These are phyloP conservation scores for Melitaea cinxia DNA, from an alignment of 1,140 invertebrate genomes.

Conservation along the genomic window DNA sequence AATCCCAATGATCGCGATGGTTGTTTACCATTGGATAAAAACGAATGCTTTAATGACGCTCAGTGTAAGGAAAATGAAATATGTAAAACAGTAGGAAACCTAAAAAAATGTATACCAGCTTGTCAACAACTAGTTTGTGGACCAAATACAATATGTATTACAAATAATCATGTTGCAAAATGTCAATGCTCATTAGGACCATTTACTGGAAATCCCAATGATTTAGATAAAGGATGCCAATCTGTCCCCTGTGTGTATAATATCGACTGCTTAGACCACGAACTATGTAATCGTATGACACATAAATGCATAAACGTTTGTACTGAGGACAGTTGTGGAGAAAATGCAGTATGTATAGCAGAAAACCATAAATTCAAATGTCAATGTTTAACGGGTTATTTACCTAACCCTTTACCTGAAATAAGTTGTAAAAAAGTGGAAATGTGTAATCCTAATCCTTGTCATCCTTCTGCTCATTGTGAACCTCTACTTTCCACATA, in stretches of 20 bases:
- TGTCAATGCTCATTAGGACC: conserved; percentile 93
- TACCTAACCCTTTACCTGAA: conserved; percentile 90
- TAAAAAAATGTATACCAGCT: conserved; percentile 86
- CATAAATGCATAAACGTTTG: conserved; percentile 93
- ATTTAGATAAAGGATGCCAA: conserved; percentile 87
- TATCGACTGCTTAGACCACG: conserved; percentile 88
- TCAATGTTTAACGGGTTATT: conserved; percentile 91
- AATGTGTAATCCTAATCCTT: conserved; percentile 89
- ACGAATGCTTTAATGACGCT: conserved; percentile 89
- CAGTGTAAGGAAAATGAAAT: conserved; percentile 91
- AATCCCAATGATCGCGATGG: conserved; percentile 95
- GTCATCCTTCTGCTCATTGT: conserved; percentile 91
- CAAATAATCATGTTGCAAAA: conserved; percentile 93
- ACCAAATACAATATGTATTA: conserved; percentile 91
- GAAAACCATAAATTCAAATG: conserved; percentile 91
- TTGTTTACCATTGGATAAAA: conserved; percentile 86
- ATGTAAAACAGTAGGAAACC: conserved; percentile 82
- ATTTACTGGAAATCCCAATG: conserved; percentile 92
- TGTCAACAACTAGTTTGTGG: conserved; percentile 90
- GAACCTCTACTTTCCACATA: conserved; percentile 84
- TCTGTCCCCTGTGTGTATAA: conserved; percentile 93
- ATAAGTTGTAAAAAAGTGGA: conserved; percentile 87
- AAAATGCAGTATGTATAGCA: conserved; percentile 93
- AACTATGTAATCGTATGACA: conserved; percentile 90
- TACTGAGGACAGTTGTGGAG: conserved; percentile 90